These are phyloP conservation scores for Gymnoscelis rufifasciata DNA, from an alignment of 2,888 invertebrate species.

Conservation along the genomic window DNA sequence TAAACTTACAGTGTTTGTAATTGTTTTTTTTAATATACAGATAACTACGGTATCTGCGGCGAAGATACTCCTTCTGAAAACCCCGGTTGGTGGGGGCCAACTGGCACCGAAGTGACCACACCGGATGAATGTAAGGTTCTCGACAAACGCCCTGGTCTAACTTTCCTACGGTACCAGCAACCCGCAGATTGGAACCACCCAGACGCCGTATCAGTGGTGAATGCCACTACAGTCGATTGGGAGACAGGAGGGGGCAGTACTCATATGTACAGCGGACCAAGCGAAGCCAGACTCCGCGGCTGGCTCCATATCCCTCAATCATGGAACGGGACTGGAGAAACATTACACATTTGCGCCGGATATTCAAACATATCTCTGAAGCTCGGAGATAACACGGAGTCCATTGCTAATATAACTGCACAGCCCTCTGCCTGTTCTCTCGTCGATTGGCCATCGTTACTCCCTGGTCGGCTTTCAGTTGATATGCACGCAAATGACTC, in stretches of 20 bases:
- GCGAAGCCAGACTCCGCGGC: conserved; percentile 88
- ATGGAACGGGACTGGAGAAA: conserved; percentile 84
- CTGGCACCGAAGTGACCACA: conserved; percentile 85
- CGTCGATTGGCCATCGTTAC: conserved; percentile 82
- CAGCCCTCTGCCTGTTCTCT: conserved; percentile 84
- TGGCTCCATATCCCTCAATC: conserved; percentile 88
- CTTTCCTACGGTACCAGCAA: conserved; percentile 91
- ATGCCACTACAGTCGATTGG: conserved; percentile 90
- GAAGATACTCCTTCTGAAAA: conserved; percentile 90
- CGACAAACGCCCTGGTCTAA: conserved; percentile 91
- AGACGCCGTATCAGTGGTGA: conserved; percentile 91
- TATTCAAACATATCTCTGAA: conserved; percentile 85
- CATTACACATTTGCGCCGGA: conserved; percentile 87
- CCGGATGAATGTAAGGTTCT: conserved; percentile 88
- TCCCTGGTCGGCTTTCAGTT: conserved; percentile 82
- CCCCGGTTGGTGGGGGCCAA: conserved; percentile 94
- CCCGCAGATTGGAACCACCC: conserved; percentile 93
- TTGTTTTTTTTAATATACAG: conserved; percentile 40
- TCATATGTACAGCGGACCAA: conserved; percentile 83
- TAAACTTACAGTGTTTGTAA: no score
- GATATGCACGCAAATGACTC: conserved; percentile 84
- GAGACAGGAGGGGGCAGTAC: conserved; percentile 84
- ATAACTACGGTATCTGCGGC: conserved; percentile 90
- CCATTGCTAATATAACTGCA: conserved; percentile 82
- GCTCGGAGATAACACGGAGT: conserved; percentile 68